phyloP scores from a whole-genome alignment of 2,797 vertebrate genomes.

The Channallabes apus region DNA sequence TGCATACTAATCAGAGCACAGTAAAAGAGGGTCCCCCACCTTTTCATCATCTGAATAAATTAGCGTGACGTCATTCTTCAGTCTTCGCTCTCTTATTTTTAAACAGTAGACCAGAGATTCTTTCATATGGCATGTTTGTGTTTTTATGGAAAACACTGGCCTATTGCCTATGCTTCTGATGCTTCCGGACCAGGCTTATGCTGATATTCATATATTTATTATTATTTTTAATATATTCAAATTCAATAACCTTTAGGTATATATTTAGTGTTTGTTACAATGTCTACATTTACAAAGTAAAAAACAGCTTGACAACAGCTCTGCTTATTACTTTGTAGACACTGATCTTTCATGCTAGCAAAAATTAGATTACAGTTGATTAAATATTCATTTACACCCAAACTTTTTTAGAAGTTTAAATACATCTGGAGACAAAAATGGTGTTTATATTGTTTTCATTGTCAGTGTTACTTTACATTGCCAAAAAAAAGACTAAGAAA shows the following conservation, averaged over 20 bases:
- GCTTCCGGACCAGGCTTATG: not conserved
- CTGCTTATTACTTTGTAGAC: not conserved
- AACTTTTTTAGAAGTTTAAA: not conserved
- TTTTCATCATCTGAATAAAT: constrained; percentile 39
- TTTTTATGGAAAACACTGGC: not conserved
- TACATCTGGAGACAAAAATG: not conserved
- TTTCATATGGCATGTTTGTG: not conserved
- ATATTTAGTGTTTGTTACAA: not conserved
- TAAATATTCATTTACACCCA: not conserved
- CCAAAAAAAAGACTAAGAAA: not conserved
- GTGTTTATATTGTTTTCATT: not conserved
- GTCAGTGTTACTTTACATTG: not conserved
- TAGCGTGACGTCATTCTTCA: not conserved
- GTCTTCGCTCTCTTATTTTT: not conserved
- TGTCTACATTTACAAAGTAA: not conserved
- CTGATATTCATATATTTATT: not conserved
- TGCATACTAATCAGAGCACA: constrained; percentile 41
- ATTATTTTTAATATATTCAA: not conserved
- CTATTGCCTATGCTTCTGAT: not conserved
- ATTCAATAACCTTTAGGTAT: not conserved
- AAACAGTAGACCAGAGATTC: not conserved
- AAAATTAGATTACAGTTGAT: not conserved
- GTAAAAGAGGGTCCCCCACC: constrained; percentile 18
- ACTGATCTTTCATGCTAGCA: not conserved
- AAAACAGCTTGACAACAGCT: not conserved